These are phyloP conservation scores for Tachuris rubrigastra DNA, from an alignment of 2,113 vertebrate species.

Conservation along the genomic window DNA sequence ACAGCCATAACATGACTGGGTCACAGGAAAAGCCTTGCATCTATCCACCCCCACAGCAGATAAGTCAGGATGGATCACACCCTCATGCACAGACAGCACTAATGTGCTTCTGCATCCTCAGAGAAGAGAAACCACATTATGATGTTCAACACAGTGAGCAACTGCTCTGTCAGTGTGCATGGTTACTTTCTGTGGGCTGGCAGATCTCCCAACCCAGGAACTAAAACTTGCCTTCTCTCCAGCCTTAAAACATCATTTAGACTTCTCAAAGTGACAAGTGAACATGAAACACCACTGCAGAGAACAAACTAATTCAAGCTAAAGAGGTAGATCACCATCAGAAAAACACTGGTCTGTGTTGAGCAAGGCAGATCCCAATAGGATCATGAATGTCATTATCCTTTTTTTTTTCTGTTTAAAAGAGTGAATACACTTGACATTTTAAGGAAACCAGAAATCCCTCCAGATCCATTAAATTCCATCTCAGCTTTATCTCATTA, in stretches of 20 bases:
- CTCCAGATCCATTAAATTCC: not conserved
- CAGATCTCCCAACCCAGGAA: not conserved
- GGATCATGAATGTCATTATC: not conserved
- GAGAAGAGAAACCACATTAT: too few relatives aligned
- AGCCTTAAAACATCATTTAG: not conserved
- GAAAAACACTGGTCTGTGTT: not conserved
- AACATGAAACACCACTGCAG: not conserved
- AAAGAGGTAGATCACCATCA: not conserved
- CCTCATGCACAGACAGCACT: not conserved
- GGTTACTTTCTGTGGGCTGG: not conserved
- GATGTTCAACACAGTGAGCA: too few relatives aligned
- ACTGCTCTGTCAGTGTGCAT: too few relatives aligned
- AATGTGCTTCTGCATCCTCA: not conserved
- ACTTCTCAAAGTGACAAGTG: not conserved
- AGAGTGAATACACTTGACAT: not conserved
- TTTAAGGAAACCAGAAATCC: constrained; percentile 50
- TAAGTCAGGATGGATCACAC: not conserved
- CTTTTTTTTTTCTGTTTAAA: not conserved
- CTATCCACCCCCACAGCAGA: not conserved
- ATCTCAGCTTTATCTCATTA: constrained; percentile 16
- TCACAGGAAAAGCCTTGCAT: not conserved
- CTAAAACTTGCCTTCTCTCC: not conserved
- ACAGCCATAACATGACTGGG: not conserved
- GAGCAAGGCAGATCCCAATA: not conserved
- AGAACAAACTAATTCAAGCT: not conserved